phyloP scores from a whole-genome alignment of 2,113 vertebrate genomes.

The Rhombomys opimus region DNA sequence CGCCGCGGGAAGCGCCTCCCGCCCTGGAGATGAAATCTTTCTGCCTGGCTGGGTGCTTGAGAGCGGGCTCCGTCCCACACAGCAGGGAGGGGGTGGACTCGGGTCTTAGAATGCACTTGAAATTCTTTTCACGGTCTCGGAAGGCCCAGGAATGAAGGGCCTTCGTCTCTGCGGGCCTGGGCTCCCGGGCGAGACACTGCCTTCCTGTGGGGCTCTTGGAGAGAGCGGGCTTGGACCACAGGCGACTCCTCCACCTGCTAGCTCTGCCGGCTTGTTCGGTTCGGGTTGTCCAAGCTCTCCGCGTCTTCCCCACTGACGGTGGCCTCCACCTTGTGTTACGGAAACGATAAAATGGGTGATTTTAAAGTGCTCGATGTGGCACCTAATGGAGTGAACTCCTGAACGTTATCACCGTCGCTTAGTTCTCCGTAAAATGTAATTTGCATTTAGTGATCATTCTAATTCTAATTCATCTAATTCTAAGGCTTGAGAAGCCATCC shows the following conservation, averaged over 20 bases:
- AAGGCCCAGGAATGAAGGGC: slow-evolving; percentile 70
- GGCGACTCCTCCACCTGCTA: background rate
- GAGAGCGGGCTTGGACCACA: background rate
- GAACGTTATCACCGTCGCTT: background rate
- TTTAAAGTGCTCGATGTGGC: background rate
- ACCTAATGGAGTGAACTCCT: background rate
- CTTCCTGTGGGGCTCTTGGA: background rate
- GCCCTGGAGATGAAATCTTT: slow-evolving; percentile 84
- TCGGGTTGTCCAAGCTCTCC: background rate
- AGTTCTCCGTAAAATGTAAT: slow-evolving; percentile 9
- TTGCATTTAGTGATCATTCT: background rate
- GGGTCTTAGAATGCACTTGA: slow-evolving; percentile 78
- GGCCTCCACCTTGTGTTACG: background rate
- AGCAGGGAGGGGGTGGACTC: slow-evolving; percentile 68
- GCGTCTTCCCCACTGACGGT: background rate
- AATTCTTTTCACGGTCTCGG: slow-evolving; percentile 78
- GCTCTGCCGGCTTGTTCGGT: background rate
- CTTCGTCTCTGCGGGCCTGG: slow-evolving; percentile 2
- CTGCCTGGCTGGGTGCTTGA: slow-evolving; percentile 80
- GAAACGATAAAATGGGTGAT: slow-evolving; percentile 22
- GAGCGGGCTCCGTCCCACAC: slow-evolving; percentile 75
- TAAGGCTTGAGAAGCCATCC: background rate
- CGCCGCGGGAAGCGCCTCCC: slow-evolving; percentile 86
- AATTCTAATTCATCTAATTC: background rate
- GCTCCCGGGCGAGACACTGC: background rate